Conservation (phyloP, 2,113 vertebrate species). For the Rhombomys opimus region DNA sequence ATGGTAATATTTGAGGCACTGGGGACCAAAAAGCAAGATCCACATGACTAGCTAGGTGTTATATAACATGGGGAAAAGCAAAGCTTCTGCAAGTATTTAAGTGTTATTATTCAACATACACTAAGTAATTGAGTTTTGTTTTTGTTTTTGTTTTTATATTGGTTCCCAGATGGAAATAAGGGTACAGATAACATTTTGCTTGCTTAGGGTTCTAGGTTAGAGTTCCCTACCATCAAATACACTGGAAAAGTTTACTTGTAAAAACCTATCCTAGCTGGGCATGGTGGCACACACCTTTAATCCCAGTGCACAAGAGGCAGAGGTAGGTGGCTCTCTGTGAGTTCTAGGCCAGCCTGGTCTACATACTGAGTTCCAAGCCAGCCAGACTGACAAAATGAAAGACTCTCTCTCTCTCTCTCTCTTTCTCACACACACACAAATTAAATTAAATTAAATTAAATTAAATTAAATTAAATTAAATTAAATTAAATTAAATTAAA, state of each 20-base stretch:
- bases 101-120: constrained; percentile 11
- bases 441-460: not conserved
- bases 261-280: not conserved
- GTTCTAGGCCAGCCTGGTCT: not conserved
- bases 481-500: not conserved
- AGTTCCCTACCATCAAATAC: not conserved
- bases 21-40: not conserved
- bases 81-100: constrained; percentile 15
- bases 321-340: not conserved
- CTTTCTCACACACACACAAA: not conserved
- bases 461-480: not conserved
- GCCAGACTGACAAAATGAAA: not conserved
- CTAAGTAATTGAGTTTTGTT: not conserved
- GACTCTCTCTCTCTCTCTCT: not conserved
- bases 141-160: not conserved
- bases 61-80: constrained; percentile 4
- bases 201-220: not conserved
- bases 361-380: not conserved
- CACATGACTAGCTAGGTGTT: not conserved
- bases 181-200: not conserved
- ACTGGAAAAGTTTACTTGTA: not conserved
- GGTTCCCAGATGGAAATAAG: not conserved
- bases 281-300: not conserved
- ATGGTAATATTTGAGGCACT: not conserved
- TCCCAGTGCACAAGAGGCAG: not conserved